These are phyloP conservation scores for Odontophorus gujanensis DNA, from an alignment of 2,113 vertebrate genomes.

Conservation along the genomic window DNA sequence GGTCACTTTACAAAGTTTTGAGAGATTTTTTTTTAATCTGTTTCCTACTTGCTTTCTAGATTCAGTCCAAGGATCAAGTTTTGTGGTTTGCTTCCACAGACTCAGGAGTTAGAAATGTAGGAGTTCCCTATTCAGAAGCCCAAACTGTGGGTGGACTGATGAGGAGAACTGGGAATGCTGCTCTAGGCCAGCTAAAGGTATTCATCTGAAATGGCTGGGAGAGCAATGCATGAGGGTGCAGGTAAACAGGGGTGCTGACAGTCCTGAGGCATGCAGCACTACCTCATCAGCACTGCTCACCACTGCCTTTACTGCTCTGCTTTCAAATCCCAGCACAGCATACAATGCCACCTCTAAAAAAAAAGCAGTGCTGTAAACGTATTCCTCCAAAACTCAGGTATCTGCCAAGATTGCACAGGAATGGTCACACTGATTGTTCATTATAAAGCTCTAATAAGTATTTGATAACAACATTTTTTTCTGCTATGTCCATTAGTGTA, in stretches of 20 bases:
- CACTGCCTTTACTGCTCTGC: background rate
- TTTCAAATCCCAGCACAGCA: background rate
- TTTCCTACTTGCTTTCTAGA: background rate
- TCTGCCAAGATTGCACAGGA: background rate
- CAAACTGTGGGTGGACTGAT: background rate
- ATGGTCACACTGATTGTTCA: background rate
- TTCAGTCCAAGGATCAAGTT: background rate
- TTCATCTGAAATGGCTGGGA: background rate
- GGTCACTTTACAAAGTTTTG: background rate
- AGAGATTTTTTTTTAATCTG: background rate
- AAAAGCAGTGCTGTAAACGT: fast-evolving
- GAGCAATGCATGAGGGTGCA: fast-evolving
- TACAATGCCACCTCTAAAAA: background rate
- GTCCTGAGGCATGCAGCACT: fast-evolving
- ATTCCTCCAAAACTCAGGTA: background rate
- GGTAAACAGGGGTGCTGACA: background rate
- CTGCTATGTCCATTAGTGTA: background rate
- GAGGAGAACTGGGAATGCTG: background rate
- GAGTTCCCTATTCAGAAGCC: background rate
- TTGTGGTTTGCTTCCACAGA: background rate
- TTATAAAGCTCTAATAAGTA: background rate
- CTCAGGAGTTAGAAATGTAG: background rate
- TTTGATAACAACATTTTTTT: background rate
- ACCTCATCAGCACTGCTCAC: fast-evolving
- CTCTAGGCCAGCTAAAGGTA: background rate